These are phyloP conservation scores for Amitus sp. DNA, from an alignment of 2,888 invertebrate species.

Conservation along the genomic window DNA sequence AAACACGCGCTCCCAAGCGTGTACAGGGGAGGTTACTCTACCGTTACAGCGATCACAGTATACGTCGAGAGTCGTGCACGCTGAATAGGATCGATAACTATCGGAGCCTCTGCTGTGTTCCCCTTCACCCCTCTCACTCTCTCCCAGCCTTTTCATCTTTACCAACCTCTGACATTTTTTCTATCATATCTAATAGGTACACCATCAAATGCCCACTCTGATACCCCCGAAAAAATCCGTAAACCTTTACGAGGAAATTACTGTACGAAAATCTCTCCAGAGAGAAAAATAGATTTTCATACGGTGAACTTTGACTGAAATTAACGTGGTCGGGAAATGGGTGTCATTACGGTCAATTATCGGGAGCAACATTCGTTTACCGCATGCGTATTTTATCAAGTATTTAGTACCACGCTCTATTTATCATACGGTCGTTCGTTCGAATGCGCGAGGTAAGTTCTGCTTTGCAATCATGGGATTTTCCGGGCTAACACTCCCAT, in stretches of 20 bases:
- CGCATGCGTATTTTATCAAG: constrained; percentile 28
- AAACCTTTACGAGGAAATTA: no score
- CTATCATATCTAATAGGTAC: constrained; percentile 27
- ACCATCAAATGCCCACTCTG: constrained; percentile 32
- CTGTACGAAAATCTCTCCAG: constrained; percentile 20
- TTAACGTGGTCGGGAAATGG: constrained; percentile 5
- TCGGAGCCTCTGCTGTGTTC: constrained; percentile 44
- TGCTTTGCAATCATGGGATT: constrained; percentile 27
- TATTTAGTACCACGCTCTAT: constrained; percentile 32
- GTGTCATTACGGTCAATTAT: constrained; percentile 22
- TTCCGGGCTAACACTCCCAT: constrained; percentile 12
- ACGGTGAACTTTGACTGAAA: no score
- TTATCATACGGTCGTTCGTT: constrained; percentile 34
- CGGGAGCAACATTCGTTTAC: constrained; percentile 30
- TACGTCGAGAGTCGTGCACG: constrained; percentile 54
- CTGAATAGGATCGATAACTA: constrained; percentile 58
- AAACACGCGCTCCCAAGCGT: constrained; percentile 49
- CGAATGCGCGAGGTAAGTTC: constrained; percentile 22
- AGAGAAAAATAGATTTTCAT: no score
- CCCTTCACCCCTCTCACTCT: constrained; percentile 13
- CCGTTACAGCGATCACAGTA: constrained; percentile 43
- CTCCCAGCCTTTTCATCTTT: constrained; percentile 19
- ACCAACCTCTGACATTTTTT: constrained; percentile 28
- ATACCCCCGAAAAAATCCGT: constrained; percentile 31
- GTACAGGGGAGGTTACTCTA: constrained; percentile 56